Percentiles rank a stretch among this genome's conserved stretches.
Conservation (phyloP, 2,888 invertebrate species). For the Oscheius sp. region DNA sequence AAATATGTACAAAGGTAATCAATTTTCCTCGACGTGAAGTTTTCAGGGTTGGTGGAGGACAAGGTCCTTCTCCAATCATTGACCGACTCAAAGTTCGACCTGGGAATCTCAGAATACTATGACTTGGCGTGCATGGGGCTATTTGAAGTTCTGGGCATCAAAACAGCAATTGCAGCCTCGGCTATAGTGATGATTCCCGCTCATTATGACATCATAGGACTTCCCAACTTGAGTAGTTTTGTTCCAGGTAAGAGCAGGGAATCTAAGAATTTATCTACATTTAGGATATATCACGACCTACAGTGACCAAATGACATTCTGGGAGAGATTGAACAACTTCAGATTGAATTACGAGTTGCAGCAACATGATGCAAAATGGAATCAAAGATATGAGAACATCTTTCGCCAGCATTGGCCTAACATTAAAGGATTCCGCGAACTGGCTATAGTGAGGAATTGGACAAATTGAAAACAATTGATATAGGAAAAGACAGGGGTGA, state of each 20-base stretch:
- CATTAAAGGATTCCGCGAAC: background rate
- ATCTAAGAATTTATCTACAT: background rate
- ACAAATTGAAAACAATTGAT: background rate
- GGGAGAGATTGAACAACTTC: background rate
- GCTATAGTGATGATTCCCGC: background rate
- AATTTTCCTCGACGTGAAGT: background rate
- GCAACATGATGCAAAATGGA: background rate
- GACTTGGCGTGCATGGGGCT: background rate
- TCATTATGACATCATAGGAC: constrained; percentile 2
- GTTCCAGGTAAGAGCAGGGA: background rate
- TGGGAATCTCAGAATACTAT: background rate
- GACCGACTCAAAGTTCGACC: background rate
- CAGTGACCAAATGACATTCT: constrained; percentile 8
- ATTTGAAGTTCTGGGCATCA: background rate
- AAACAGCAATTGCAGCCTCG: background rate
- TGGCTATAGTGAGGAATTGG: background rate
- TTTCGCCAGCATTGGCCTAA: background rate
- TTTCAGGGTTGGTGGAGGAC: background rate
- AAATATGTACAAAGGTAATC: background rate
- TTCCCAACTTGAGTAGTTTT: background rate
- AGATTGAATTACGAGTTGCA: background rate
- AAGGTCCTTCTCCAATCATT: background rate
- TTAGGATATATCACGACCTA: constrained; percentile 4
- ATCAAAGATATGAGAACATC: background rate
- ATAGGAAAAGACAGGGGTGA: constrained; percentile 4